Conservation (phyloP, 2,797 vertebrate genomes). For the Vespertilio murinus region DNA sequence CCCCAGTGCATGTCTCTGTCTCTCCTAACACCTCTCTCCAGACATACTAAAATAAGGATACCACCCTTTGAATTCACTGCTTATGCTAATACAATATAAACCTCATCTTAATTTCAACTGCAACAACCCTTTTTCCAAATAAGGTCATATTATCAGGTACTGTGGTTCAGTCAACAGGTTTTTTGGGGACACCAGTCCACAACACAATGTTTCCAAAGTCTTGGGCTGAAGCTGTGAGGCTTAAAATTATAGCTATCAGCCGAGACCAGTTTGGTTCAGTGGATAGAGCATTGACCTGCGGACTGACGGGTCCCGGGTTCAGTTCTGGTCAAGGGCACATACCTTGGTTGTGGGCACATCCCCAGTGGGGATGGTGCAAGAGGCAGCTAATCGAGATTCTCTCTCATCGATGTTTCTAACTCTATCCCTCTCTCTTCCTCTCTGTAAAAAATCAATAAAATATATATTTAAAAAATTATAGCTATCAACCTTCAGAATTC, state of each 20-base stretch:
- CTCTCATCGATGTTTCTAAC: too few species aligned
- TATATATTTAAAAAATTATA: too few species aligned
- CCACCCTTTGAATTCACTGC: background rate
- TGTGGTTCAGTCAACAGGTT: background rate
- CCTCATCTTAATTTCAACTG: background rate
- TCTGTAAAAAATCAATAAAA: too few species aligned
- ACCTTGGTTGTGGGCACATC: too few species aligned
- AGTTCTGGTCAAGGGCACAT: too few species aligned
- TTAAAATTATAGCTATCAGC: background rate
- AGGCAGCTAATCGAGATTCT: too few species aligned
- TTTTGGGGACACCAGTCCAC: too few species aligned
- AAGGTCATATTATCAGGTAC: background rate
- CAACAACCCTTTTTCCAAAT: background rate
- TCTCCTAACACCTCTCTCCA: background rate
- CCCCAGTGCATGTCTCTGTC: background rate
- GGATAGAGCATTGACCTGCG: too few species aligned
- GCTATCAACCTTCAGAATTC: background rate
- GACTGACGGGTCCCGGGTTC: too few species aligned
- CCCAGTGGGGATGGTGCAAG: too few species aligned
- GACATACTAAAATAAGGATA: background rate
- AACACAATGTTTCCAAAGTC: background rate
- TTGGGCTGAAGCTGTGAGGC: background rate
- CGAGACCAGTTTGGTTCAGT: too few species aligned
- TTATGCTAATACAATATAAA: background rate
- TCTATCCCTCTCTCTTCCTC: too few species aligned